Base-by-base conservation (phyloP, 1,140 invertebrate species). In the Kradibia gibbosae region DNA sequence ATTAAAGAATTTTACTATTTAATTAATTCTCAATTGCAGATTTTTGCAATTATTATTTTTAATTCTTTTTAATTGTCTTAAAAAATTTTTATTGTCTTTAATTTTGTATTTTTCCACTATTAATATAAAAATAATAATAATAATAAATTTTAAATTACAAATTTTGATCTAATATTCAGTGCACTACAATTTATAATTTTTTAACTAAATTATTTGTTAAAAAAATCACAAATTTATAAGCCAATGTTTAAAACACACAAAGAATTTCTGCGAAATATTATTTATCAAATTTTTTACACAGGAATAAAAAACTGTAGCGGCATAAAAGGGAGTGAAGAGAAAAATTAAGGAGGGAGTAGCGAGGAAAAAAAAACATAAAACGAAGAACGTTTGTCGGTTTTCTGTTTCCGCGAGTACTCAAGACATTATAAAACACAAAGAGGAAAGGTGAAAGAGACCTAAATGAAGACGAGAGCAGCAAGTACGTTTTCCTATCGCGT, bases 371-470 rank as follows among this genome's bases (percentile, higher is more conserved):
- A 65, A 65, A 65, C 5, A 36, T 20, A 36, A 65, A 65, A 65
- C 1, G 60, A 65, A 65, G 10, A 65, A 65, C 60, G 31, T 36
- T 65, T 65, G 60, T 65, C 60, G 60, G 60, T 65, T 36, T 65
- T 34, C 57, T 62, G 57, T 62, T 62, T 28, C 60, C 60, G 60
- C 60, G 31, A 65, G 60, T 65, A 10, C 31, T 65, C 31, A 36
- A 65, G 31, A 65, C 8, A 20, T 65, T 65, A 65, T 34, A 65
- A n/a, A n/a, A 65, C 15, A 36, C 17, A 65, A 65, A 65, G 13
- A 36, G 25, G n/a, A 5, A 57, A 57, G 55, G 55, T 57, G 55
- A n/a, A 36, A 34, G 31, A 36, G 60, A 36, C 10, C 60, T 28
- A 65, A 65, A 65, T 65, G 60, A 65, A 65, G 60, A 65, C 17